Percentiles rank a stretch among this genome's conserved stretches.
These are phyloP conservation scores for Ectropis grisescens DNA, from an alignment of 1,140 invertebrate genomes.

Conservation along the genomic window DNA sequence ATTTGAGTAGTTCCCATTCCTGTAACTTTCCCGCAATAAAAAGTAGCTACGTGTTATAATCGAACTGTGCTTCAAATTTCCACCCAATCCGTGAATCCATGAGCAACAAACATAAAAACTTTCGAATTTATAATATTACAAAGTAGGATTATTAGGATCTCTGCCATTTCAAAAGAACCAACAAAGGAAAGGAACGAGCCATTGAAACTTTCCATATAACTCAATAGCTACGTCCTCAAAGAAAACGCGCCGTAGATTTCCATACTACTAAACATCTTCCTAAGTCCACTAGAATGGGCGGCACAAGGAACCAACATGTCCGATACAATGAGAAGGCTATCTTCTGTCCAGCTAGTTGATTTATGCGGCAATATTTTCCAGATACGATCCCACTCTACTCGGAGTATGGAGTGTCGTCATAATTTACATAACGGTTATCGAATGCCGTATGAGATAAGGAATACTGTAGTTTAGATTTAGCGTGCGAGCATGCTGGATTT, in stretches of 20 bases:
- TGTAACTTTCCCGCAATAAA: too few relatives aligned
- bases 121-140: too few relatives aligned
- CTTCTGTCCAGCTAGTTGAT: constrained; percentile 20
- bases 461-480: too few relatives aligned
- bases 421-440: constrained; percentile 12
- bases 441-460: neutral
- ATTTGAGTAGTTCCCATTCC: too few relatives aligned
- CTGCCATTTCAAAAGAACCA: too few relatives aligned
- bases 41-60: too few relatives aligned
- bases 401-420: constrained; percentile 11
- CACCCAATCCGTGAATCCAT: too few relatives aligned
- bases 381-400: constrained; percentile 12
- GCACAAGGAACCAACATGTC: too few relatives aligned
- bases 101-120: too few relatives aligned
- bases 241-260: constrained; percentile 25
- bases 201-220: constrained; percentile 37
- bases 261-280: constrained; percentile 36
- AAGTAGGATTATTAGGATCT: too few relatives aligned
- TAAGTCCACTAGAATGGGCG: constrained; percentile 25
- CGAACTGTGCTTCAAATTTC: too few relatives aligned
- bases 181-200: constrained; percentile 16
- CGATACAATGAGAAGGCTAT: constrained; percentile 21
- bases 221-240: constrained; percentile 18
- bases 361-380: constrained; percentile 32
- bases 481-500: too few relatives aligned